Percentiles rank a stretch among this genome's conserved stretches.
Conservation (phyloP, 2,113 vertebrate genomes). For the Sturnus vulgaris region DNA sequence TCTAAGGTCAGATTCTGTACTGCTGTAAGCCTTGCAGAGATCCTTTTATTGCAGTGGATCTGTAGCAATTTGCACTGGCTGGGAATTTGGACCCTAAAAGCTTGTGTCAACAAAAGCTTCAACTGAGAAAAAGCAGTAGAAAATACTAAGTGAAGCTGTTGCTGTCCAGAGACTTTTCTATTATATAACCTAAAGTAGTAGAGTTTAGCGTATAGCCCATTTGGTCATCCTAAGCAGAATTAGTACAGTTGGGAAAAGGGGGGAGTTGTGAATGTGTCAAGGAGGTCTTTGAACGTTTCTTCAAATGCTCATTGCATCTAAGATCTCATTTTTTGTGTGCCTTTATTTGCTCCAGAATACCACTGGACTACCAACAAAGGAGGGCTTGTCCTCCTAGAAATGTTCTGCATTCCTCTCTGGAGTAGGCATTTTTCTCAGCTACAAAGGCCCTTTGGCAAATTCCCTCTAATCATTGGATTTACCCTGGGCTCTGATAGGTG, state of each 20-base stretch:
- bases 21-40: neutral
- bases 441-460: constrained; percentile 94
- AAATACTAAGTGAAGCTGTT: constrained; percentile 56
- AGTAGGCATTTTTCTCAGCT: constrained; percentile 94
- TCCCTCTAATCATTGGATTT: constrained; percentile 93
- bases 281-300: constrained; percentile 82
- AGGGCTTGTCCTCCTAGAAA: constrained; percentile 92
- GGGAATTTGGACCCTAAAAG: constrained; percentile 33
- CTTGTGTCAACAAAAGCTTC: constrained; percentile 58
- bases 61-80: constrained; percentile 29
- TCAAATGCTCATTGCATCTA: constrained; percentile 84
- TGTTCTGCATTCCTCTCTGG: constrained; percentile 94
- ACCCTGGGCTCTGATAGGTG: constrained; percentile 88
- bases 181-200: constrained; percentile 34
- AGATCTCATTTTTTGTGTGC: constrained; percentile 87
- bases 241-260: constrained; percentile 47
- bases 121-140: constrained; percentile 46
- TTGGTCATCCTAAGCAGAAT: constrained; percentile 66
- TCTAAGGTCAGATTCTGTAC: neutral
- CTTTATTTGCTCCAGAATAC: constrained; percentile 92
- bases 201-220: constrained; percentile 39
- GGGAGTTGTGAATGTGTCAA: constrained; percentile 69
- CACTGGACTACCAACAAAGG: constrained; percentile 86
- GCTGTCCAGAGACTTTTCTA: constrained; percentile 52
- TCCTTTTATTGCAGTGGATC: constrained; percentile 20